Conservation (phyloP, 1,140 invertebrate species). For the Agrypnia vestita region DNA sequence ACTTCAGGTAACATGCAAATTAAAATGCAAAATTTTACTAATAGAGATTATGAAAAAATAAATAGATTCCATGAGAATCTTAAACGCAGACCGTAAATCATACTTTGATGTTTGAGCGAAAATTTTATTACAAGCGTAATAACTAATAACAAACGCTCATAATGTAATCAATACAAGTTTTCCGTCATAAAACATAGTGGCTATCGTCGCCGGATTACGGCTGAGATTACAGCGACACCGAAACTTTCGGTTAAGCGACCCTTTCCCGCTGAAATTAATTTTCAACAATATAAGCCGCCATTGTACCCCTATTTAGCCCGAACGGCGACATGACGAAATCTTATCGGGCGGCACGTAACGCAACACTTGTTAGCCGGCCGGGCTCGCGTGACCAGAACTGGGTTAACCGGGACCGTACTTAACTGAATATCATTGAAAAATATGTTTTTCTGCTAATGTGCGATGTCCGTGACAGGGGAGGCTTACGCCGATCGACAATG, state of each 20-base stretch:
- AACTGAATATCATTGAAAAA: slow-evolving; percentile 2
- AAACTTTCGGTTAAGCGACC: slow-evolving; percentile 40
- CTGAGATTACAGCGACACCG: slow-evolving; percentile 27
- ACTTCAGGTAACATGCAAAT: too few species aligned
- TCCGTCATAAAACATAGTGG: slow-evolving; percentile 31
- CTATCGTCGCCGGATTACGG: slow-evolving; percentile 40
- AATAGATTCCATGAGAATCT: too few species aligned
- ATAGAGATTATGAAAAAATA: too few species aligned
- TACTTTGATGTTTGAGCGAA: too few species aligned
- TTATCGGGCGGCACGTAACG: slow-evolving; percentile 58
- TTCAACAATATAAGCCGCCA: slow-evolving; percentile 29
- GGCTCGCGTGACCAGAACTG: slow-evolving; percentile 47
- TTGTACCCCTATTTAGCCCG: slow-evolving; percentile 9
- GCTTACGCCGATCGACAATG: neutral
- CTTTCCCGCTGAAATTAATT: slow-evolving; percentile 49
- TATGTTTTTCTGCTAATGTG: slow-evolving; percentile 38
- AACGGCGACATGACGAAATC: slow-evolving; percentile 50
- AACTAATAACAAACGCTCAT: neutral
- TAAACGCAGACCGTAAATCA: too few species aligned
- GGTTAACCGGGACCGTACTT: slow-evolving; percentile 41
- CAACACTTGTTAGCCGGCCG: slow-evolving; percentile 52
- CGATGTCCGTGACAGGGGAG: slow-evolving; percentile 16
- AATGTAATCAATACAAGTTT: slow-evolving; percentile 38
- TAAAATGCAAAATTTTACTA: too few species aligned
- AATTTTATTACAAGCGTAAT: neutral